Evolutionary conservation across 2,888 invertebrate species (phyloP).

Genomic region (Nomada goodeniana): DNA sequence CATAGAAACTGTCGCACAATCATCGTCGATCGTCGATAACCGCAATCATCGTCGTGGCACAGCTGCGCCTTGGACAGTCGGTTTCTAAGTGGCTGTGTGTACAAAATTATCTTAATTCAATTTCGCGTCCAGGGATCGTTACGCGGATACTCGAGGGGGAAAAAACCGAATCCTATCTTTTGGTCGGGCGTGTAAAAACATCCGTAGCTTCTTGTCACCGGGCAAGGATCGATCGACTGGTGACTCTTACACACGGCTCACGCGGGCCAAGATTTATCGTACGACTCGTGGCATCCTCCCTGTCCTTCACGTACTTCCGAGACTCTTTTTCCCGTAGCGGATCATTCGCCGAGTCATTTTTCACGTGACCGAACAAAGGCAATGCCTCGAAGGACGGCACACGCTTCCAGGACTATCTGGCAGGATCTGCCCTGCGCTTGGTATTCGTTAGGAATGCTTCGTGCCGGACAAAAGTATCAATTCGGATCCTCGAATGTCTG

Average conservation of each 20-base stretch:
- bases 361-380: conserved; percentile 71
- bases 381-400: conserved; percentile 61
- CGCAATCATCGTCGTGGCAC: neutral
- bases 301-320: conserved; percentile 59
- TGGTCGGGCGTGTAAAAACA: conserved; percentile 44
- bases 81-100: neutral
- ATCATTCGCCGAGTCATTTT: conserved; percentile 73
- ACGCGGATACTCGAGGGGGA: neutral
- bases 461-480: conserved; percentile 49
- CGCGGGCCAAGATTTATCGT: conserved; percentile 65
- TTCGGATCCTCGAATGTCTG: conserved; percentile 38
- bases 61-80: neutral
- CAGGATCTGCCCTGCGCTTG: conserved; percentile 55
- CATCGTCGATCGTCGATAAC: too few species aligned
- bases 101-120: conserved; percentile 16
- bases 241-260: conserved; percentile 32
- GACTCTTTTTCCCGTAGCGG: conserved; percentile 55
- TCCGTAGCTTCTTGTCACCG: conserved; percentile 47
- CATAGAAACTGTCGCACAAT: neutral
- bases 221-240: conserved; percentile 52
- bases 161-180: conserved; percentile 36
- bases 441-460: conserved; percentile 61
- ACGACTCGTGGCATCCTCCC: conserved; percentile 45
- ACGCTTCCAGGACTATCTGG: conserved; percentile 62
- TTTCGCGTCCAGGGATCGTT: conserved; percentile 3